Evolutionary conservation across 2,113 vertebrate species (phyloP), one percentile per base, ranked within the genome.

Genomic region (Apodemus speciosus): DNA sequence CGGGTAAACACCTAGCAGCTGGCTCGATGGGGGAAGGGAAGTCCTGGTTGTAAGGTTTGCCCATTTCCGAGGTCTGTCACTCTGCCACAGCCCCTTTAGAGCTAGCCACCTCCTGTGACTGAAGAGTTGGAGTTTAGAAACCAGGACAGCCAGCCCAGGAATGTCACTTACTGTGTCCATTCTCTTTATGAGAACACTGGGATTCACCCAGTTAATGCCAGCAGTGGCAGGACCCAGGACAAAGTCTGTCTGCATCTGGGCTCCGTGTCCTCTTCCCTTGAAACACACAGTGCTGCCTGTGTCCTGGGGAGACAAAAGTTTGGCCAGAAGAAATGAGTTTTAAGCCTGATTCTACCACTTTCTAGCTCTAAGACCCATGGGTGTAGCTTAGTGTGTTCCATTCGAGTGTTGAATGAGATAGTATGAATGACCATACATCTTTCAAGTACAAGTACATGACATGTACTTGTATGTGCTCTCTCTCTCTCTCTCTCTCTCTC

Each of bases 151-250:
- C 3, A 3, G 62, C 53, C 77, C 53, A 25, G 15, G 20, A 1
- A 15, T 23, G 20, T 51, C n/a, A 5, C 58, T 56, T 40, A 66
- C 32, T 14, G 2, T n/a, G 27, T 18, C 56, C 53, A 85, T 38
- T 93, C 60, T 71, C 88, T 85, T 90, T 75, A 75, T 62, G 53
- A 88, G 51, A 77, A 95, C 68, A 64, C 46, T 8, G 60, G 40
- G 43, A 7, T 60, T 76, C n/a, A 75, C 38, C 38, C 46, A 27
- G 30, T 58, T 35, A 38, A 0, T 18, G 8, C 53, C 7, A 71
- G 46, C 2, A 32, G 23, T 30, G 49, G 23, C 9, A 27, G 49
- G 43, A 71, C 4, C 73, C 40, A 58, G 68, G 64, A 25, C 32
- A 20, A 73, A 69, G 56, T 21, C 85, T 62, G 16, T 35, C 3